Percentiles rank a stretch among this genome's conserved stretches.
Evolutionary conservation across 2,113 vertebrate genomes (phyloP).

Genomic region (Hippotragus niger): DNA sequence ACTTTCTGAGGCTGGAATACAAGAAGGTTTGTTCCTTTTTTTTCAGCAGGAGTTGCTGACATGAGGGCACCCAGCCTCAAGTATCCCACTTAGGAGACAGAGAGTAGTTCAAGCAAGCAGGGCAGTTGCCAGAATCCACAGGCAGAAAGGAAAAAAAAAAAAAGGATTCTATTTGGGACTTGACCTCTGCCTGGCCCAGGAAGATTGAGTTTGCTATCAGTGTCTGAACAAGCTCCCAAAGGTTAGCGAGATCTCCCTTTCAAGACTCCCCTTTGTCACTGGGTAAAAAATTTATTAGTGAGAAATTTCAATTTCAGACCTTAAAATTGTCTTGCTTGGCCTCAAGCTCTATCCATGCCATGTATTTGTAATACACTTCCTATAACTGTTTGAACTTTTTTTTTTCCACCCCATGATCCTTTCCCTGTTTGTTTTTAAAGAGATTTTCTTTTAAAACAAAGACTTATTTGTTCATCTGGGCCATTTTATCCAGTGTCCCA

Average conservation of each 20-base stretch:
- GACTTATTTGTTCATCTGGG: background rate
- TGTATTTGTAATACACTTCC: background rate
- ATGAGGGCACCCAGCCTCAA: background rate
- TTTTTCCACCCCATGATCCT: background rate
- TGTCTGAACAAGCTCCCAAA: constrained; percentile 48
- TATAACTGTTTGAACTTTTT: background rate
- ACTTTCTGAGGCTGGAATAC: background rate
- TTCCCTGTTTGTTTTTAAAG: constrained; percentile 21
- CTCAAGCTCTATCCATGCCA: constrained; percentile 10
- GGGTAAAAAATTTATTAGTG: constrained; percentile 66
- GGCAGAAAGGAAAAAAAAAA: constrained; percentile 2
- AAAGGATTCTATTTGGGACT: constrained; percentile 18
- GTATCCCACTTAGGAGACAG: constrained; percentile 28
- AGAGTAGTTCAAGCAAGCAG: background rate
- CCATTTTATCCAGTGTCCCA: background rate
- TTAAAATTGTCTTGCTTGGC: constrained; percentile 52
- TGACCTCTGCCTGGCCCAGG: constrained; percentile 24
- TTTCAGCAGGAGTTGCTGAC: background rate
- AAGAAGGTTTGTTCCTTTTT: background rate
- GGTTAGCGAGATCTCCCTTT: constrained; percentile 13
- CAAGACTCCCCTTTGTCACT: constrained; percentile 19
- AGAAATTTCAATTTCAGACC: constrained; percentile 66
- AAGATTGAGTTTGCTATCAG: constrained; percentile 58
- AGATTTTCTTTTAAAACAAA: constrained; percentile 29
- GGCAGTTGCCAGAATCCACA: constrained; percentile 31